Conservation (phyloP, 2,113 vertebrate species). For the Elgaria multicarinata region DNA sequence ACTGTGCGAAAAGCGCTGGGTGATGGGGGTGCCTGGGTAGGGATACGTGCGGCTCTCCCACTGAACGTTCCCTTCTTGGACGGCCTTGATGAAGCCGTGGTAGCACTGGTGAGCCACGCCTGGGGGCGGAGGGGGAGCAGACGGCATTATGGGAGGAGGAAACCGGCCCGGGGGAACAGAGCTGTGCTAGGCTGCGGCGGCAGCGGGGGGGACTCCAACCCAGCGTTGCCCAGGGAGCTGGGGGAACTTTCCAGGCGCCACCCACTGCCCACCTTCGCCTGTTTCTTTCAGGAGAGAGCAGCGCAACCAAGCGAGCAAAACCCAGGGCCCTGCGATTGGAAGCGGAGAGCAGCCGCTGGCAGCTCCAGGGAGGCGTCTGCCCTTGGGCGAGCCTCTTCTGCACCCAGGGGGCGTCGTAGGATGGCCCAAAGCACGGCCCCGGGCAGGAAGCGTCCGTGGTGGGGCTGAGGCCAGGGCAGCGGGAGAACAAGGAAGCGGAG, state of each 20-base stretch:
- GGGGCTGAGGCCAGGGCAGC: no score
- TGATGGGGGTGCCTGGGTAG: constrained; percentile 97
- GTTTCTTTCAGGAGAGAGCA: neutral
- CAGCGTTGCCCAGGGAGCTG: neutral
- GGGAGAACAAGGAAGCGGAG: no score
- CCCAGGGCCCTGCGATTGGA: fast-evolving
- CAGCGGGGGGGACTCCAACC: no score
- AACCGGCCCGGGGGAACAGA: no score
- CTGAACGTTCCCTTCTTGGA: constrained; percentile 97
- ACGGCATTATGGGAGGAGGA: neutral
- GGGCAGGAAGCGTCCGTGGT: no score
- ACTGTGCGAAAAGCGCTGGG: constrained; percentile 98
- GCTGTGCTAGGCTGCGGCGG: no score
- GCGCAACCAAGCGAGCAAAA: neutral
- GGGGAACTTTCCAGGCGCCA: neutral
- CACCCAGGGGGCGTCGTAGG: no score
- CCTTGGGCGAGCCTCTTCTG: no score
- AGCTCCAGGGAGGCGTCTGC: neutral
- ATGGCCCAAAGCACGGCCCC: neutral
- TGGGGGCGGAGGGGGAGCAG: constrained; percentile 59
- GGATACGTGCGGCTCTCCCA: constrained; percentile 99
- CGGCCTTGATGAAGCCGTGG: constrained; percentile 95
- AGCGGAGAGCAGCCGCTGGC: neutral
- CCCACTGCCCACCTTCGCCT: no score
- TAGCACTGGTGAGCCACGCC: constrained; percentile 98